A percentile compares a stretch with the other conserved stretches of the same genome.
Conservation (phyloP, 2,113 vertebrate genomes). For the Ptilonorhynchus violaceus region DNA sequence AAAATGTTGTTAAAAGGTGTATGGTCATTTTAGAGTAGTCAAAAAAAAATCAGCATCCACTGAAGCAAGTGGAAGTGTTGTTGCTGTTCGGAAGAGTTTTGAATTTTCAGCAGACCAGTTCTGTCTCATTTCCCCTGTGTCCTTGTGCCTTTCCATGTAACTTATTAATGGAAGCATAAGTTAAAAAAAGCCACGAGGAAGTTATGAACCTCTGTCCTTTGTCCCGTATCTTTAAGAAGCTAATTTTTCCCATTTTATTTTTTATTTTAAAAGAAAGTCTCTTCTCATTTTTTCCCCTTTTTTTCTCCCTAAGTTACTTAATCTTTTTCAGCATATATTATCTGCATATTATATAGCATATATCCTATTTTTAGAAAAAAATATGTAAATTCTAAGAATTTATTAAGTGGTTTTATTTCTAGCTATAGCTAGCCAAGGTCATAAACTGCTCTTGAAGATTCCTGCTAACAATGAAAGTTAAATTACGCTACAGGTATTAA, state of each 20-base stretch:
- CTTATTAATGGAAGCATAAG: not conserved
- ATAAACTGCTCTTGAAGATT: conserved; percentile 12
- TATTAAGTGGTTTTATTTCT: not conserved
- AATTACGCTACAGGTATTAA: not conserved
- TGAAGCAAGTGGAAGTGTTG: not conserved
- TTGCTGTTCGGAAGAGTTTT: not conserved
- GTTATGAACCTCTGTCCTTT: not conserved
- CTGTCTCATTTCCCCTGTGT: not conserved
- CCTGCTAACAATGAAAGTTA: conserved; percentile 7
- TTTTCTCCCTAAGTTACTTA: not conserved
- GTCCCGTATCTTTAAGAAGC: not conserved
- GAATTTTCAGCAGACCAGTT: not conserved
- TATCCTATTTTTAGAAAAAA: not conserved
- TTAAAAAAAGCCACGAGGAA: not conserved
- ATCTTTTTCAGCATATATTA: not conserved
- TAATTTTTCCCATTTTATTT: not conserved
- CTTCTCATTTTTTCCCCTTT: not conserved
- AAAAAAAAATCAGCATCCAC: not conserved
- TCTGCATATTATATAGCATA: not conserved
- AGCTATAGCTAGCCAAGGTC: not conserved
- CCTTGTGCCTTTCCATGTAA: not conserved
- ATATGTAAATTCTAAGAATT: not conserved
- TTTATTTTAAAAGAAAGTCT: not conserved
- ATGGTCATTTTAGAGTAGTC: not conserved
- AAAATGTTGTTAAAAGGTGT: not conserved